phyloP scores from a whole-genome alignment of 2,797 vertebrate genomes.

The Poecilia wingei region DNA sequence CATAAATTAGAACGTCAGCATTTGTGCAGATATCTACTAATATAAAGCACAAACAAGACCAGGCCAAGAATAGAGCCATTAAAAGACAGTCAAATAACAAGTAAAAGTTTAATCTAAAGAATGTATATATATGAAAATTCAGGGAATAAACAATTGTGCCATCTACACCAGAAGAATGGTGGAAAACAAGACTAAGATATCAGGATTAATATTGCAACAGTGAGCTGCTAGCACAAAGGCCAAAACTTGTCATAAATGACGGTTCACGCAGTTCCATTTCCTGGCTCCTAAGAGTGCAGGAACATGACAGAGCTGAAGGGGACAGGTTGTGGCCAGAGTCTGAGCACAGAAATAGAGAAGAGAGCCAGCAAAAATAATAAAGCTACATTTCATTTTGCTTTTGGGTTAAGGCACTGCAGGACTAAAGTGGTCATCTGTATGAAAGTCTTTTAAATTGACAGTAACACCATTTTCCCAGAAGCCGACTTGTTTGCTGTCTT shows the following conservation, averaged over 20 bases:
- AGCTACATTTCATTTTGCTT: slow-evolving; percentile 7
- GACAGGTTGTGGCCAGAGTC: slow-evolving; percentile 28
- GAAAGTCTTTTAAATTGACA: neutral
- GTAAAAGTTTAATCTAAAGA: neutral
- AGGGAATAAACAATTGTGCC: neutral
- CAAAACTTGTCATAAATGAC: slow-evolving; percentile 26
- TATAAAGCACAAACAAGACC: too few species aligned
- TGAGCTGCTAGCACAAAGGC: neutral
- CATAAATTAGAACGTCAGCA: neutral
- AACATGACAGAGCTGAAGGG: slow-evolving; percentile 35
- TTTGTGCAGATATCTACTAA: too few species aligned
- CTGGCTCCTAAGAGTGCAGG: slow-evolving; percentile 33
- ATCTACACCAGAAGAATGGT: neutral
- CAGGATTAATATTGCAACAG: neutral
- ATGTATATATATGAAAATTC: neutral
- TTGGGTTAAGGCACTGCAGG: slow-evolving; percentile 1
- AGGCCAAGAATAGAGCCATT: neutral
- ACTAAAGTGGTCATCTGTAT: slow-evolving; percentile 7
- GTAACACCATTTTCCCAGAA: neutral
- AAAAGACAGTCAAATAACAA: neutral
- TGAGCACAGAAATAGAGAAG: slow-evolving; percentile 13
- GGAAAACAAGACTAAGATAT: neutral
- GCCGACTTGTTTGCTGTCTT: neutral
- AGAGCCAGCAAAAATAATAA: slow-evolving; percentile 11
- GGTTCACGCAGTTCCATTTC: neutral